A percentile compares a stretch with the other conserved stretches of the same genome.
phyloP scores from a whole-genome alignment of 64 coral and sea anemone species.

The Montipora capricornis region DNA sequence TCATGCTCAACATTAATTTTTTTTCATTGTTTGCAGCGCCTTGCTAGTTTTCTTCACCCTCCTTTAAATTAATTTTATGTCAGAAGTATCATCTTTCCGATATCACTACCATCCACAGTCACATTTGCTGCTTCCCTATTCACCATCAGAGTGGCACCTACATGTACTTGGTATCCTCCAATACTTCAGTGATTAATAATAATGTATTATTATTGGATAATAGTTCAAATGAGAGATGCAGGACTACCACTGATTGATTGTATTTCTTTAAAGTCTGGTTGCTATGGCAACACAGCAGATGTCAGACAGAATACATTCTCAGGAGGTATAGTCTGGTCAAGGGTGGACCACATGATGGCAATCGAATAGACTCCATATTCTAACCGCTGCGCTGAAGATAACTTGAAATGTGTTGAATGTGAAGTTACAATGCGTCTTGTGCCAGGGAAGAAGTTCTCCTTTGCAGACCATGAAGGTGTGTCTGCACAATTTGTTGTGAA shows the following conservation, averaged over 20 bases:
- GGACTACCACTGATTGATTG: background rate
- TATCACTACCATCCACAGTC: no score
- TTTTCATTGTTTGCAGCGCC: no score
- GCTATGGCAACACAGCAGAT: conserved; percentile 89
- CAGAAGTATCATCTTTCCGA: no score
- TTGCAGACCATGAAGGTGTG: conserved; percentile 89
- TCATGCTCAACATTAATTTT: no score
- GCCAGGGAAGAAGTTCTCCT: conserved; percentile 82
- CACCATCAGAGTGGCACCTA: no score
- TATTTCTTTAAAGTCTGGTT: conserved; percentile 58
- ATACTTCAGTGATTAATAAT: no score
- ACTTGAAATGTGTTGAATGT: conserved; percentile 56
- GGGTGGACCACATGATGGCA: conserved; percentile 71
- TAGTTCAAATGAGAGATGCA: background rate
- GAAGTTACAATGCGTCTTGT: conserved; percentile 83
- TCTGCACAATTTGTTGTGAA: conserved; percentile 69
- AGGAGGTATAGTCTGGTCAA: conserved; percentile 4
- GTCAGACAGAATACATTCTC: conserved; percentile 81
- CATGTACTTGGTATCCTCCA: no score
- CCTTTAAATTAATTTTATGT: no score
- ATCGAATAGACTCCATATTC: conserved; percentile 89
- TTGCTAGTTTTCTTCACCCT: no score
- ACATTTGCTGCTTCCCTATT: no score
- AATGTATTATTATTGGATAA: no score
- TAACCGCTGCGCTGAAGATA: conserved; percentile 52